Evolutionary conservation across 2,888 invertebrate genomes (phyloP).

Genomic region (Spilosoma lubricipeda): DNA sequence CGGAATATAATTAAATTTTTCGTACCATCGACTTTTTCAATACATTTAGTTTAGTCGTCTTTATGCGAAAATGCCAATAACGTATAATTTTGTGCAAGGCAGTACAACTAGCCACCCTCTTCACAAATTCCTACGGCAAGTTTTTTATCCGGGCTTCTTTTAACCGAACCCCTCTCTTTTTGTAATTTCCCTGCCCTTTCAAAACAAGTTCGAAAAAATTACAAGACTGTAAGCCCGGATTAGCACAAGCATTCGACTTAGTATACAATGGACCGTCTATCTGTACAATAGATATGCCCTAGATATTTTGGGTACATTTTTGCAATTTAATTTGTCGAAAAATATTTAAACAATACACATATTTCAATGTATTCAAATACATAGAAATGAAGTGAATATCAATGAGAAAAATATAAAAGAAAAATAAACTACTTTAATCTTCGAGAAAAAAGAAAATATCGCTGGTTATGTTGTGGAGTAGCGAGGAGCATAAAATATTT

Average conservation of each 20-base stretch:
- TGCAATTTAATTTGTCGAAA: background rate
- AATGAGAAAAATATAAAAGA: slow-evolving; percentile 61
- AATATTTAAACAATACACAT: background rate
- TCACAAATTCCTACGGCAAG: slow-evolving; percentile 49
- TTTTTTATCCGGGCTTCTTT: slow-evolving; percentile 63
- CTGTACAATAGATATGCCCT: slow-evolving; percentile 17
- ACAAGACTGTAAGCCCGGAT: slow-evolving; percentile 66
- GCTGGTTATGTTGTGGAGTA: slow-evolving; percentile 71
- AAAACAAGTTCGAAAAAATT: slow-evolving; percentile 72
- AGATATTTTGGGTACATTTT: slow-evolving; percentile 3
- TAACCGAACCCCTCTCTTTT: slow-evolving; percentile 67
- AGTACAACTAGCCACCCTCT: slow-evolving; percentile 46
- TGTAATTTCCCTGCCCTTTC: slow-evolving; percentile 71
- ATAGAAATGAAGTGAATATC: slow-evolving; percentile 61
- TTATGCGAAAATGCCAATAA: slow-evolving; percentile 49
- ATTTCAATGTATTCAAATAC: background rate
- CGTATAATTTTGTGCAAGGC: slow-evolving; percentile 45
- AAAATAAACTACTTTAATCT: slow-evolving; percentile 72
- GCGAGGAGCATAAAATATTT: slow-evolving; percentile 82
- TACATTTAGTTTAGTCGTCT: slow-evolving; percentile 39
- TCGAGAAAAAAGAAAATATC: slow-evolving; percentile 69
- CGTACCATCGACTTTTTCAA: slow-evolving; percentile 26
- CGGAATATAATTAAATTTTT: slow-evolving; percentile 24
- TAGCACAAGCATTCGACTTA: slow-evolving; percentile 48
- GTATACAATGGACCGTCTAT: slow-evolving; percentile 25